Evolutionary conservation across 2,113 vertebrate species (phyloP), one percentile per base, ranked within the genome.

Genomic region (Strix uralensis): DNA sequence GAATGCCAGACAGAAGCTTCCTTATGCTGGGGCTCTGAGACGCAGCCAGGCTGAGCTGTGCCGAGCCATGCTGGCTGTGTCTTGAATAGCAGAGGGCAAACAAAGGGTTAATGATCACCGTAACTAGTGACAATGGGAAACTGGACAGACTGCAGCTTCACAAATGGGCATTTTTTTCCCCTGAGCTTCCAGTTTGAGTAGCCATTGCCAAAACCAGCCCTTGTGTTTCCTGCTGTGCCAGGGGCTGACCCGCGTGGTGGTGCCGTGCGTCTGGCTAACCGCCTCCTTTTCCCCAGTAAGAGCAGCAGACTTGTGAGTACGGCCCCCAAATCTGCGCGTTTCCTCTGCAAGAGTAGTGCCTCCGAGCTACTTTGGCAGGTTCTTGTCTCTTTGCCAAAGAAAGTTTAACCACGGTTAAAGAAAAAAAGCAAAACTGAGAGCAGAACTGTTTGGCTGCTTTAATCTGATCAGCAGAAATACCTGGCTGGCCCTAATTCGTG

Each of bases 301-400:
- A 27, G 10, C 2, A 27, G 25, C 19, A 29, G 10, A 9, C 11
- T 2, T 10, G 27, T 15, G 51, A 75, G 17, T n/a, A 11, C 32
- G 49, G 40, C 32, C 10, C 2, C 0, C 14, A n/a, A 26, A 13
- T 4, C 40, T 46, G 36, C 5, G 1, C 4, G 1, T 47, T 38
- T 25, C 70, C 65, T 52, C 66, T 13, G 66, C 29, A 34, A 25
- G 13, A 40, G 61, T 3, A 36, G 19, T 5, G 34, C 67, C 36
- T 17, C 59, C 36, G 44, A 81, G 61, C 59, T 46, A 1, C 30
- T 34, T 30, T 4, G 34, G 62, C 67, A 71, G 42, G 4, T 26
- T 46, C 38, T 21, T 65, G 22, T 26, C 27, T 42, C 26, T 52
- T 57, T 70, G 51, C 40, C 54, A 49, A n/a, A 57, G 34, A 5